phyloP scores from a whole-genome alignment of 1,140 invertebrate species.

The Nasonia longicornis region DNA sequence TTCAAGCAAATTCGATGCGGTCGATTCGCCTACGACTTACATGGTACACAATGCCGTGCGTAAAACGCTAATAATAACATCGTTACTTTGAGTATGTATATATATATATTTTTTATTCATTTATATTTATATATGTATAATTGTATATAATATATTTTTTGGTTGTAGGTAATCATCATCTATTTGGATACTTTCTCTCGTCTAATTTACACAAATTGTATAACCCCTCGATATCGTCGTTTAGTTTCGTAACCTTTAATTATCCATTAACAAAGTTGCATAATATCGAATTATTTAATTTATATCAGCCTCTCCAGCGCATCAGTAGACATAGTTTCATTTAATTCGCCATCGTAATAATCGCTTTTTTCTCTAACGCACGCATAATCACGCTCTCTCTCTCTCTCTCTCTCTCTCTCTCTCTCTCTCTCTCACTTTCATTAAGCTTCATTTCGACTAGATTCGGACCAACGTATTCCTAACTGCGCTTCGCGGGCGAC shows the following conservation, averaged over 20 bases:
- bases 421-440: constrained; percentile 26
- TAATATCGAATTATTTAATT: constrained; percentile 46
- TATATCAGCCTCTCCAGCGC: constrained; percentile 44
- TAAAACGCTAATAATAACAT: constrained; percentile 49
- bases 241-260: constrained; percentile 51
- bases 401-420: constrained; percentile 19
- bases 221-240: constrained; percentile 56
- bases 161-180: constrained; percentile 55
- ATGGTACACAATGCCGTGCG: constrained; percentile 39
- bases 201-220: constrained; percentile 63
- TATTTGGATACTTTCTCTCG: constrained; percentile 64
- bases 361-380: constrained; percentile 14
- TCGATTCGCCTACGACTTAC: constrained; percentile 10
- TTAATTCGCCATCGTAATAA: constrained; percentile 19
- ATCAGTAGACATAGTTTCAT: constrained; percentile 36
- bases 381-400: constrained; percentile 6
- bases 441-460: constrained; percentile 33
- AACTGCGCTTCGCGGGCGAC: not conserved
- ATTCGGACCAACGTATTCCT: constrained; percentile 2
- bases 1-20: constrained; percentile 33
- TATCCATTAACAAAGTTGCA: constrained; percentile 54
- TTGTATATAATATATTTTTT: constrained; percentile 51
- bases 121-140: constrained; percentile 47
- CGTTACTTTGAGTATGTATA: constrained; percentile 47
- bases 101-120: constrained; percentile 46